phyloP scores from a whole-genome alignment of 2,888 invertebrate species.

The Lycocerus yunnanus region DNA sequence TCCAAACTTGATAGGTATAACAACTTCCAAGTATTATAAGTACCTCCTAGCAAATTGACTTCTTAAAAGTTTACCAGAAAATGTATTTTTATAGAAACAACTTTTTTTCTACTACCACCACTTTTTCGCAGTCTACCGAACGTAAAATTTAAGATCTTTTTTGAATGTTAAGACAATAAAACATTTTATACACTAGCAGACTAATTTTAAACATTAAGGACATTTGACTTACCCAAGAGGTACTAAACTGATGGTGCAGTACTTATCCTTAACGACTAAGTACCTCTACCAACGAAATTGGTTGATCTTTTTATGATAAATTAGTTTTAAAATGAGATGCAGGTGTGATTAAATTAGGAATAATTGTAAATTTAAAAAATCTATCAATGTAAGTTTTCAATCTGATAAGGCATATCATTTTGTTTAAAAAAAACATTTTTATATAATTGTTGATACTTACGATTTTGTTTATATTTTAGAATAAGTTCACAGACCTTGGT shows the following conservation, averaged over 20 bases:
- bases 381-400: neutral
- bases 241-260: neutral
- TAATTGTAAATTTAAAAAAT: neutral
- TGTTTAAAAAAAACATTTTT: neutral
- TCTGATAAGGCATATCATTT: neutral
- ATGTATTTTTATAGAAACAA: neutral
- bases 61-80: neutral
- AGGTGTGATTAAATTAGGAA: neutral
- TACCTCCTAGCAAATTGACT: neutral
- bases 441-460: neutral
- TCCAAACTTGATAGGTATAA: neutral
- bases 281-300: neutral
- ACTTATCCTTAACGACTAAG: neutral
- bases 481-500: constrained; percentile 16
- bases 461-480: neutral
- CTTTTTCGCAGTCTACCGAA: neutral
- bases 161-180: neutral
- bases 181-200: neutral
- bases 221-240: neutral
- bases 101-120: neutral
- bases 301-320: neutral
- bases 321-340: neutral
- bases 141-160: neutral
- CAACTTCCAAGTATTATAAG: neutral
- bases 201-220: neutral